Evolutionary conservation across 2,888 invertebrate genomes (phyloP), one percentile per base, ranked within the genome.

Genomic region (Mongoloraphidia duomilia): DNA sequence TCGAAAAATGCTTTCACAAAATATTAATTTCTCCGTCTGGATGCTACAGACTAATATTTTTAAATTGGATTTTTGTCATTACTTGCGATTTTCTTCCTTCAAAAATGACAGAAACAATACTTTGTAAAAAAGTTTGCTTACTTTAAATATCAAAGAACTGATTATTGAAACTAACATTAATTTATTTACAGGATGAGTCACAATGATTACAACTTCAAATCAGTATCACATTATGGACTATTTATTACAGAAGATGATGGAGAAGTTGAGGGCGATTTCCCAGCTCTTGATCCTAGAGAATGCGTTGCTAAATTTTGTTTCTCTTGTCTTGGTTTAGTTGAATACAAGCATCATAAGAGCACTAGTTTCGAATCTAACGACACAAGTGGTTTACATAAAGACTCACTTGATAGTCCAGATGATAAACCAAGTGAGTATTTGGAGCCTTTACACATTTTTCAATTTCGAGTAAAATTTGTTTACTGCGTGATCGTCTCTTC

Each of bases 161-260:
- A 26, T 26, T 26, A 26, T 26, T 6, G 6, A 6, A 26, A 26
- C 26, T 6, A 26, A 26, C 26, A 26, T 26, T 26, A 6, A 5
- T 26, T 26, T 14, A 51, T 46, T 54, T 57, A 60, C 61, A 80
- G 79, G 64, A 75, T 79, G 54, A 75, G 76, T 60, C 76, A 78
- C 63, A 79, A 79, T 6, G 78, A 80, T 52, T 69, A 78, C 58
- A 64, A 68, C 14, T 70, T 82, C 44, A 77, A 79, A 58, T 76
- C 80, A 37, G 75, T 81, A 13, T 71, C 75, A 48, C 77, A 82
- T 60, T 95, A 92, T 65, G 89, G 90, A 41, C 75, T 96, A 49
- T 91, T 88, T 63, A 91, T 96, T 65, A 93, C 91, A 33, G 96
- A 96, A 69, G 95, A 96, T 61, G 93, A 94, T 63, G 96, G 95